These are phyloP conservation scores for Epizoanthus illoricatus DNA, from an alignment of 92 coral and sea anemone genomes.

Conservation along the genomic window DNA sequence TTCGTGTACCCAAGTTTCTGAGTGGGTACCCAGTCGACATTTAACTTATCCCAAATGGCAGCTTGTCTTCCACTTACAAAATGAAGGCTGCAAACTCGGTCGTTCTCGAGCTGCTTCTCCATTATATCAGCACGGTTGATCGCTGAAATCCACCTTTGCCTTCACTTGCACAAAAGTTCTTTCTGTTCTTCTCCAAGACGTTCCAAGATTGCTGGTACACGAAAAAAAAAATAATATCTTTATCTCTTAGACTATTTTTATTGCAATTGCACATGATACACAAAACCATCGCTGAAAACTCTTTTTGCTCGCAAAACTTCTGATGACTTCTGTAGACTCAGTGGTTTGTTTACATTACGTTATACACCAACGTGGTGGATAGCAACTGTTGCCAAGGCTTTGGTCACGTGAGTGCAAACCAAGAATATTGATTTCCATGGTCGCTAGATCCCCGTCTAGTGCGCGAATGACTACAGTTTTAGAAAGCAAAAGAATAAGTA, in stretches of 20 bases:
- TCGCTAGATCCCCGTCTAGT: not conserved
- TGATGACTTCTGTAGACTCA: not conserved
- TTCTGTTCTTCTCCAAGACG: not conserved
- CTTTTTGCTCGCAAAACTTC: not conserved
- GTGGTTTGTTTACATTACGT: slow-evolving; percentile 9
- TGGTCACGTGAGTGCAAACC: slow-evolving; percentile 37
- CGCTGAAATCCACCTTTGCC: not conserved
- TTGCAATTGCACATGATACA: not conserved
- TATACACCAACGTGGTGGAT: slow-evolving; percentile 34
- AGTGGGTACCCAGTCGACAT: slow-evolving; percentile 43
- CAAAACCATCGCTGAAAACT: not conserved
- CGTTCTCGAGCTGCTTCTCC: slow-evolving; percentile 40
- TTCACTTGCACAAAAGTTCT: not conserved
- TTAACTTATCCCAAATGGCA: slow-evolving; percentile 26
- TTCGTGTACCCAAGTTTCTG: slow-evolving; percentile 30
- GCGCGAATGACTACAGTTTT: not conserved
- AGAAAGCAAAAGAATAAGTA: not conserved
- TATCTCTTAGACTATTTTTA: slow-evolving; percentile 4
- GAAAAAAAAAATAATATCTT: not conserved
- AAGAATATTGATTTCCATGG: slow-evolving; percentile 3
- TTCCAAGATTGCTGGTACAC: not conserved
- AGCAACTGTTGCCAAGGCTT: slow-evolving; percentile 33
- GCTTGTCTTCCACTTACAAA: slow-evolving; percentile 51
- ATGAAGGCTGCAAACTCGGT: slow-evolving; percentile 48
- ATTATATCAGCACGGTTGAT: slow-evolving; percentile 25